phyloP scores from a whole-genome alignment of 2,113 vertebrate genomes.

The Illadopsis cleaveri region DNA sequence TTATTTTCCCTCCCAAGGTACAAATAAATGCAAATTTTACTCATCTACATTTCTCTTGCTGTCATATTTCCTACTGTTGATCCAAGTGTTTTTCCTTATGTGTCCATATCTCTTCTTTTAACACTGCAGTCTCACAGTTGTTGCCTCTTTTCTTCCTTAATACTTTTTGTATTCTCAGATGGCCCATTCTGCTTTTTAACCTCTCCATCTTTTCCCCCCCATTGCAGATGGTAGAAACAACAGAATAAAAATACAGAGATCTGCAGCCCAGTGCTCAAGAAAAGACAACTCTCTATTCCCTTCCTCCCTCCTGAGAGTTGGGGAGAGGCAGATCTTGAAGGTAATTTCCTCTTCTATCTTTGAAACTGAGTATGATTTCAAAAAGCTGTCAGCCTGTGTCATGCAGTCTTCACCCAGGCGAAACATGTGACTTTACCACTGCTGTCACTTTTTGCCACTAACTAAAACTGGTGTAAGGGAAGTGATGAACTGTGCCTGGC shows the following conservation, averaged over 20 bases:
- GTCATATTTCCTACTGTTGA: not conserved
- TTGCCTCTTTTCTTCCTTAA: not conserved
- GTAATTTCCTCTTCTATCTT: not conserved
- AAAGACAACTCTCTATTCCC: not conserved
- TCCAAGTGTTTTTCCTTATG: not conserved
- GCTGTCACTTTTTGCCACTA: not conserved
- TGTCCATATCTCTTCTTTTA: not conserved
- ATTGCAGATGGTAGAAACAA: not conserved
- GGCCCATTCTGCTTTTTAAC: not conserved
- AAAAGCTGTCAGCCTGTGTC: not conserved
- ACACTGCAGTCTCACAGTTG: not conserved
- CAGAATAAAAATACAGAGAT: not conserved
- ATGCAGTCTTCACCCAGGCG: not conserved
- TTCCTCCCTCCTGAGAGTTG: not conserved
- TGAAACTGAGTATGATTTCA: not conserved
- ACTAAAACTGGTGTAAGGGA: not conserved
- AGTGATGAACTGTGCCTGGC: not conserved
- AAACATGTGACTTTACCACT: not conserved
- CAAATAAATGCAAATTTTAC: conserved; percentile 14
- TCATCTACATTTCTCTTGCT: not conserved
- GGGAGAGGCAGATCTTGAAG: not conserved
- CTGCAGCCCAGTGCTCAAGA: not conserved
- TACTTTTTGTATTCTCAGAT: not conserved
- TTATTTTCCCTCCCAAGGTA: not conserved
- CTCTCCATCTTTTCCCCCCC: not conserved